Evolutionary conservation across 2,888 invertebrate species (phyloP).

Genomic region (Drosophila mulleri): DNA sequence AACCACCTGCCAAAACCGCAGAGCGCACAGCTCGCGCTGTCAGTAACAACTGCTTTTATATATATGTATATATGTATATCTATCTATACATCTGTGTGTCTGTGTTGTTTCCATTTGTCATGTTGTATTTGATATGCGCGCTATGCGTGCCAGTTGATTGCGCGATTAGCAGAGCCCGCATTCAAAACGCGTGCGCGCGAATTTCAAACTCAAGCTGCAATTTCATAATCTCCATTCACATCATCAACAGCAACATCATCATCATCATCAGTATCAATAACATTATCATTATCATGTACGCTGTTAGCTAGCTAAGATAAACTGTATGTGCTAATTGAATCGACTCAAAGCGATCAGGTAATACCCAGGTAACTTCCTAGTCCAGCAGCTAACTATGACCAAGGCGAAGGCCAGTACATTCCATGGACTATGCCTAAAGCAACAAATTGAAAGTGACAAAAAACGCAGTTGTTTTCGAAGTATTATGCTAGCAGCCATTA

Average conservation of each 20-base stretch:
- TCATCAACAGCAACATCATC: slow-evolving; percentile 35
- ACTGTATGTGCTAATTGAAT: slow-evolving; percentile 28
- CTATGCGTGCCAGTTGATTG: slow-evolving; percentile 56
- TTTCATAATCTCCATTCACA: slow-evolving; percentile 65
- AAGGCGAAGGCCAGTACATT: slow-evolving; percentile 44
- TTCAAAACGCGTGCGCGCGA: slow-evolving; percentile 77
- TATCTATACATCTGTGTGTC: background rate
- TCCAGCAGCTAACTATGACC: slow-evolving; percentile 16
- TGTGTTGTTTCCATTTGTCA: slow-evolving; percentile 40
- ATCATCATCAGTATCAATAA: slow-evolving; percentile 18
- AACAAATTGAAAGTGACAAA: background rate
- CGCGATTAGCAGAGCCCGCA: slow-evolving; percentile 72
- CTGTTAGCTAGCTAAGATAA: slow-evolving; percentile 24
- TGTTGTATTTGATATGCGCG: slow-evolving; percentile 56
- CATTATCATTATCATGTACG: slow-evolving; percentile 30
- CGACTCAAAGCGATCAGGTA: slow-evolving; percentile 5
- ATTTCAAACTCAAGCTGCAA: slow-evolving; percentile 54
- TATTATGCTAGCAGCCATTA: background rate
- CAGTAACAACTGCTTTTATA: slow-evolving; percentile 10
- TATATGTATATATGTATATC: background rate
- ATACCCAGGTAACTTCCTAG: slow-evolving; percentile 32
- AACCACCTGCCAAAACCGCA: slow-evolving; percentile 70
- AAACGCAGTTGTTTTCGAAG: background rate
- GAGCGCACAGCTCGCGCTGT: slow-evolving; percentile 49
- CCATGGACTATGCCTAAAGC: background rate